Percentiles rank a stretch among this genome's conserved stretches.
Conservation (phyloP, 1,140 invertebrate genomes). For the Drosophila ercepeae region DNA sequence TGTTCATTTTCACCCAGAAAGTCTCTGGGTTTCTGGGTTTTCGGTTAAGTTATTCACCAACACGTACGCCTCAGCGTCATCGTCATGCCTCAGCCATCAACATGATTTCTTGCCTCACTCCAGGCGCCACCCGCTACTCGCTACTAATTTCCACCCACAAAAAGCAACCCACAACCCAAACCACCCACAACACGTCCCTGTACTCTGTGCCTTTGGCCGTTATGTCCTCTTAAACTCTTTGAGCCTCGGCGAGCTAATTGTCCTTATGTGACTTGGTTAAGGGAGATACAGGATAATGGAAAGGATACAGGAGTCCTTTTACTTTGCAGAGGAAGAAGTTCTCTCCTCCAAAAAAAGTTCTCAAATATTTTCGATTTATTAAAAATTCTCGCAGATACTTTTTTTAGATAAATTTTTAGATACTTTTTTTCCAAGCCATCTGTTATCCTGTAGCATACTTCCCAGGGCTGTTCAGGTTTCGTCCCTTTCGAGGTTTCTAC, state of each 20-base stretch:
- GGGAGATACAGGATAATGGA: too few species aligned
- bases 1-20: constrained; percentile 45
- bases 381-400: not conserved
- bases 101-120: constrained; percentile 20
- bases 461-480: not conserved
- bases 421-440: not conserved
- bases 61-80: constrained; percentile 67
- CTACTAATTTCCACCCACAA: not conserved
- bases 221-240: constrained; percentile 62
- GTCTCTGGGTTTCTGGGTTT: constrained; percentile 55
- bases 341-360: not conserved
- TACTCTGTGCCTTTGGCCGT: constrained; percentile 17
- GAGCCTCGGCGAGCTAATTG: constrained; percentile 66
- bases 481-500: constrained; percentile 1
- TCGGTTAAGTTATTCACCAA: constrained; percentile 70
- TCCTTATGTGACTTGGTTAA: constrained; percentile 80
- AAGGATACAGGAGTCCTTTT: too few species aligned
- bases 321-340: too few species aligned
- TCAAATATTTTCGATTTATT: not conserved
- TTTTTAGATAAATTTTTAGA: not conserved
- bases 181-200: not conserved
- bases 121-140: not conserved
- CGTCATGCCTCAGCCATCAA: constrained; percentile 48
- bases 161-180: not conserved
- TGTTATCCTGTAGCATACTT: too few species aligned